Base-by-base conservation (phyloP, 2,797 vertebrate species). In the Heliangelus exortis region DNA sequence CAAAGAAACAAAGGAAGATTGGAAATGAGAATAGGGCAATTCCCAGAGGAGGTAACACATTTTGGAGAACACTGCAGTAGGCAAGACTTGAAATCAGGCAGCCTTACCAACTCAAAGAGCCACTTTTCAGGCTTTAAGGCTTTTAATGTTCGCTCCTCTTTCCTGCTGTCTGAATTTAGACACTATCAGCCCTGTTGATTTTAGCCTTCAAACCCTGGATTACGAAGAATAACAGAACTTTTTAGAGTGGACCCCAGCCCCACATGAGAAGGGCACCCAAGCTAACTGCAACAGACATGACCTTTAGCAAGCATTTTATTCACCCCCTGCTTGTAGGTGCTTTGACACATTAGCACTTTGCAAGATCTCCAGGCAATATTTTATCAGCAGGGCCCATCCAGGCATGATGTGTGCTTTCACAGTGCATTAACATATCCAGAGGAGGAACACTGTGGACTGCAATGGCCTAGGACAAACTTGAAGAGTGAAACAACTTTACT, bases 361-460 rank as follows among this genome's bases (percentile, higher is more conserved):
- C 0, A 4, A 92, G 75, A 71, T 94, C 93, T 96, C 90, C 88
- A 75, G 96, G 96, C 92, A 10, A 48, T 58, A 48, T 94, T 97
- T 93, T 78, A 94, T 91, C 85, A 96, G 91, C 84, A 50, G 75
- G 81, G 86, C 68, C 93, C 92, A 92, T 61, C 94, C 97, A 96
- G 96, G 95, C 96, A 96, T 81, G 92, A 95, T 94, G 95, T 62
- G 90, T 87, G 79, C 92, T 95, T 95, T 96, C 96, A 96, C 59
- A 93, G 95, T 9, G 71, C 47, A 87, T 97, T 95, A 97, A 43
- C 90, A 83, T 90, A 93, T 90, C 92, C 86, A 84, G 93, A 93
- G 75, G 77, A 96, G 96, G 79, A 95, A 50, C 53, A 16, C 58
- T 9, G 33, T 0, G 1, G 84, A 84, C 80, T 66, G 76, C 72